phyloP scores from a whole-genome alignment of 2,797 vertebrate genomes.

The Sebastes matsubarae region DNA sequence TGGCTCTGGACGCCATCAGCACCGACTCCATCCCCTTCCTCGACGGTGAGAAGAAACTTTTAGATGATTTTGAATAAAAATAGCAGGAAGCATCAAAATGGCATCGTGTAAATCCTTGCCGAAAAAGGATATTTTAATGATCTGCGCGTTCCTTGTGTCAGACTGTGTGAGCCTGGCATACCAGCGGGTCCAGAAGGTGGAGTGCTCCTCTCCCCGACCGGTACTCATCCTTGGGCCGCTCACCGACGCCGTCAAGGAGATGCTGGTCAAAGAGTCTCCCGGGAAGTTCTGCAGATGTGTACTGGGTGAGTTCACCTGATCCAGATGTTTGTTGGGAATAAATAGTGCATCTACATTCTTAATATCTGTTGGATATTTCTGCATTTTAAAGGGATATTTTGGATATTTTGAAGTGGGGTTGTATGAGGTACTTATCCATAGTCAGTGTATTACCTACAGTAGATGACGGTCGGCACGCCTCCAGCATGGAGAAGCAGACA shows the following conservation, averaged over 20 bases:
- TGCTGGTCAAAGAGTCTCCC: constrained; percentile 95
- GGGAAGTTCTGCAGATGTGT: constrained; percentile 97
- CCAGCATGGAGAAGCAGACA: too few species aligned
- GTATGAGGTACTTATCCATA: too few species aligned
- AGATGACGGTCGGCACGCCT: too few species aligned
- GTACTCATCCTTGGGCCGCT: constrained; percentile 95
- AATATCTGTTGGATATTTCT: neutral
- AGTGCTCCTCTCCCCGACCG: constrained; percentile 91
- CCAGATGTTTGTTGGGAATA: neutral
- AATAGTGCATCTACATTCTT: neutral
- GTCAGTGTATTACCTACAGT: too few species aligned
- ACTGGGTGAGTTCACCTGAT: constrained; percentile 85
- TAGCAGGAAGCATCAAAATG: neutral
- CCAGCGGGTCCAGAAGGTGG: constrained; percentile 96
- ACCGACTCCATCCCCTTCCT: constrained; percentile 95
- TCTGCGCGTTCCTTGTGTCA: constrained; percentile 51
- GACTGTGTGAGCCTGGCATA: constrained; percentile 94
- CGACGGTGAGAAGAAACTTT: constrained; percentile 82
- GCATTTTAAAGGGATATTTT: neutral
- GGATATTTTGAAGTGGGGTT: too few species aligned
- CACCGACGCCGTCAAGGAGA: constrained; percentile 95
- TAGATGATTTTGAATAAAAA: neutral
- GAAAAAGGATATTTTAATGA: neutral
- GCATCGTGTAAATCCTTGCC: neutral
- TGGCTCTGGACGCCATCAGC: constrained; percentile 93